phyloP scores from a whole-genome alignment of 92 coral and sea anemone genomes.

The Epizoanthus rinbou region DNA sequence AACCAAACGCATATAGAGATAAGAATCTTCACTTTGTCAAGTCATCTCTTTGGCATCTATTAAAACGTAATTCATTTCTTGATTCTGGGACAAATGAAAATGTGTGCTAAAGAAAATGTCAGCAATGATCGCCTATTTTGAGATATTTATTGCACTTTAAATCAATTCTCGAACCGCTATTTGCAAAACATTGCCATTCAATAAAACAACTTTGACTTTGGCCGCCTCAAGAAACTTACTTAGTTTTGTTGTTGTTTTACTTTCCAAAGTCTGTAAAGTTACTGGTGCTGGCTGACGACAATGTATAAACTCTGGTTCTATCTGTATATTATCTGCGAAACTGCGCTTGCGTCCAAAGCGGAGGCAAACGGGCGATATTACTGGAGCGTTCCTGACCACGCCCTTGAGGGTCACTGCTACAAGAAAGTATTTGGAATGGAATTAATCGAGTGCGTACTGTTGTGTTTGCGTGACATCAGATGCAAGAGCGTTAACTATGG shows the following conservation, averaged over 20 bases:
- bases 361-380: not conserved
- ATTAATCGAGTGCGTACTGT: not conserved
- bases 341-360: not conserved
- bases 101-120: no score
- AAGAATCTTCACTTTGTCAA: no score
- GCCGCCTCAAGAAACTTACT: no score
- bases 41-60: no score
- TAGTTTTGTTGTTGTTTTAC: not conserved
- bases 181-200: no score
- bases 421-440: not conserved
- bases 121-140: no score
- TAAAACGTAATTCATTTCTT: no score
- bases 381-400: slow-evolving; percentile 3
- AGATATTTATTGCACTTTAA: no score
- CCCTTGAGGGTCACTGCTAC: not conserved
- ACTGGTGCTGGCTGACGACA: not conserved
- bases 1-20: no score
- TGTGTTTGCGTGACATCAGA: not conserved
- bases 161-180: no score
- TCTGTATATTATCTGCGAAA: not conserved
- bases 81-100: no score
- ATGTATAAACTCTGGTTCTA: not conserved
- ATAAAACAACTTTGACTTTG: no score
- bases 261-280: not conserved
- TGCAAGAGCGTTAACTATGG: slow-evolving; percentile 8